These are phyloP conservation scores for Laothoe populi DNA, from an alignment of 2,888 invertebrate species.

Conservation along the genomic window DNA sequence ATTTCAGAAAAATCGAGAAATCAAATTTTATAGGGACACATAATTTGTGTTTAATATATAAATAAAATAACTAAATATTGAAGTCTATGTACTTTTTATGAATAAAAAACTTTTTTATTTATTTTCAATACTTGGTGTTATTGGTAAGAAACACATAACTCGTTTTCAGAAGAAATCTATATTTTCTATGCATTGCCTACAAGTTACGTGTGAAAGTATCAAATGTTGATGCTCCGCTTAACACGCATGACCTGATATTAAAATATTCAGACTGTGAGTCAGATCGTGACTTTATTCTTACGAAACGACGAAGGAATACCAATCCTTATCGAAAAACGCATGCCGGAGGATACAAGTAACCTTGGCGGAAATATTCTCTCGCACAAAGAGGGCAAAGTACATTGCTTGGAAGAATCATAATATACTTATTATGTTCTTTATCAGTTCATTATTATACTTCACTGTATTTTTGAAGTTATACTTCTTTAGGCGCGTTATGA, in stretches of 20 bases:
- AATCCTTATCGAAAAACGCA: constrained; percentile 33
- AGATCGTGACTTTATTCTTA: constrained; percentile 46
- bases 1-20: no score
- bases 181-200: constrained; percentile 35
- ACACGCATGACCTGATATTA: constrained; percentile 44
- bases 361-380: constrained; percentile 2
- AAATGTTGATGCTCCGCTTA: constrained; percentile 42
- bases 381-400: neutral
- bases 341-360: neutral
- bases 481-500: no score
- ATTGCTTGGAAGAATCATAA: neutral
- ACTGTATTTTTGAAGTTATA: neutral
- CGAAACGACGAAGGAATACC: constrained; percentile 42
- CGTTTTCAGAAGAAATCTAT: neutral
- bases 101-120: no score
- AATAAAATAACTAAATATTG: no score
- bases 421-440: neutral
- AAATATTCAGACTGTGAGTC: constrained; percentile 45
- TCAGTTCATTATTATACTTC: neutral
- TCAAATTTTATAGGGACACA: no score
- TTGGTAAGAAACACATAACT: neutral
- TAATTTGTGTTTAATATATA: no score
- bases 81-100: no score
- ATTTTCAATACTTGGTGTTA: no score
- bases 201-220: constrained; percentile 47